Conservation (phyloP, 2,888 invertebrate species). For the Ophioninae sp. region DNA sequence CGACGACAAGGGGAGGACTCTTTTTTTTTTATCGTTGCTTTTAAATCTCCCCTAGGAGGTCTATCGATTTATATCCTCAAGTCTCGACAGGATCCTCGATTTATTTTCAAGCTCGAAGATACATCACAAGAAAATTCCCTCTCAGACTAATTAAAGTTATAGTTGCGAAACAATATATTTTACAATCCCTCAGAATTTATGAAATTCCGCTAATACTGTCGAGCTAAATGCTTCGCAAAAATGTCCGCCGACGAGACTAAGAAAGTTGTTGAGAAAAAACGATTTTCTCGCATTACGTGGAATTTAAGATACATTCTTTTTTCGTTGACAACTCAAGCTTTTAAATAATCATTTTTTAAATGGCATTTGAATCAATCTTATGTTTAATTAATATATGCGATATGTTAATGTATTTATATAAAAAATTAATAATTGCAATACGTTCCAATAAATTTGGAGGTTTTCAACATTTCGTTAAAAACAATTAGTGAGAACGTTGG, state of each 20-base stretch:
- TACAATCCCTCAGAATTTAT: not conserved
- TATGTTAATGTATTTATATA: too few relatives aligned
- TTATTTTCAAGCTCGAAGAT: slow-evolving; percentile 52
- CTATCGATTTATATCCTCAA: slow-evolving; percentile 55
- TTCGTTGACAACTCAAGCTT: too few relatives aligned
- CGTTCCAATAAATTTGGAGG: too few relatives aligned
- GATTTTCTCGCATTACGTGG: not conserved
- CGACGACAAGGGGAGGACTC: slow-evolving; percentile 41
- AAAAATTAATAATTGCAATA: too few relatives aligned
- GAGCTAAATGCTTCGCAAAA: not conserved
- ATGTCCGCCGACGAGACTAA: not conserved
- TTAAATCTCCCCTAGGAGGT: slow-evolving; percentile 61
- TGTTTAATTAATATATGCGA: too few relatives aligned
- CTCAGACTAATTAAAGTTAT: slow-evolving; percentile 40
- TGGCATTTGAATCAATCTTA: too few relatives aligned
- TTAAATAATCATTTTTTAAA: too few relatives aligned
- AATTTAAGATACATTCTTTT: not conserved
- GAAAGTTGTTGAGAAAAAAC: not conserved
- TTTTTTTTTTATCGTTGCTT: slow-evolving; percentile 62
- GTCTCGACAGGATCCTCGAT: slow-evolving; percentile 41
- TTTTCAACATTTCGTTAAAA: too few relatives aligned
- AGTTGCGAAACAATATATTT: slow-evolving; percentile 23
- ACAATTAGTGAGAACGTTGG: too few relatives aligned
- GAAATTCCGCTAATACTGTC: not conserved
- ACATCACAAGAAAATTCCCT: slow-evolving; percentile 26